Base-by-base conservation (phyloP, 2,797 vertebrate genomes). In the Sus cebifrons region DNA sequence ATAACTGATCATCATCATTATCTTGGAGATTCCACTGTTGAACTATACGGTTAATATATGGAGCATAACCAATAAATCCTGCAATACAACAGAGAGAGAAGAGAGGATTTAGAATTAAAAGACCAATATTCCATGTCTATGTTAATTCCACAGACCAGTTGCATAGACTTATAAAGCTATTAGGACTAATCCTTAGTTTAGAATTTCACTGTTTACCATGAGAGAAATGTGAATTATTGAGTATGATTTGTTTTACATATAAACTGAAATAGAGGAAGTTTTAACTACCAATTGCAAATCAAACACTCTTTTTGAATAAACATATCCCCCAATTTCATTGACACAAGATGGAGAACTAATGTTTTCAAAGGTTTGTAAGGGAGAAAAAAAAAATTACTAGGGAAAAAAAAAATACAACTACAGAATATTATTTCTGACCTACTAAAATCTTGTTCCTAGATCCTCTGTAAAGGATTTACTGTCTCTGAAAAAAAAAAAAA, bases 1-100 rank as follows among this genome's bases (percentile, higher is more conserved):
- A 99, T 70, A 99, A 99, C 98, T 99, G 99, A 98, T 99, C 99
- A n/a, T 99, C 99, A 49, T 99, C 99, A 83, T 99, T 99, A 98
- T 99, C 99, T 58, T 99, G 99, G 84, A 99, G 99, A 97, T 99
- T 98, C 99, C 99, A 99, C 74, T 99, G 99, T 32, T 99, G 99
- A 91, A 99, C 99, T 27, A 99, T 98, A 91, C 96, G 98, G 97
- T 99, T 99, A 97, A 99, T 87, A 96, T 98, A 98, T 0, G 99
- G 98, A 82, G 99, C 99, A 86, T 99, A 99, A 95, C 99, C 99
- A 90, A 99, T 99, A 98, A 99, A 99, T 97, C 99, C 99, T 99
- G 99, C 44, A 98, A 98, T 23, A 90, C 21, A 93, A 23, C 13
- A 94, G 17, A 95, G 8, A 91, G 1, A 60, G 92, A 88, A 21